Evolutionary conservation across 2,113 vertebrate species (phyloP).

Genomic region (Nesogale talazaci): DNA sequence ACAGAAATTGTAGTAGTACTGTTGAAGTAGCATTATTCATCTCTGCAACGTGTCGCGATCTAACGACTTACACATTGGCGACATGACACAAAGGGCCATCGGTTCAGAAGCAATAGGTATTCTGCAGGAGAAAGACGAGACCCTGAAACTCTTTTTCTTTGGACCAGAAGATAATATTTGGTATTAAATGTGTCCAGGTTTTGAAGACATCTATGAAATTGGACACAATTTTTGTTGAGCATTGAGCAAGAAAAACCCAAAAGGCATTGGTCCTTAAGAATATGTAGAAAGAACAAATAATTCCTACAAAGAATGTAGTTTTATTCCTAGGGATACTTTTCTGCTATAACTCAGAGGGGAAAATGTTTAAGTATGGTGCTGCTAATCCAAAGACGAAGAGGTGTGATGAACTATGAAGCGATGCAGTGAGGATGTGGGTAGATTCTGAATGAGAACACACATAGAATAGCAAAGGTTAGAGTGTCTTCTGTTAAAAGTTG

Average conservation of each 20-base stretch:
- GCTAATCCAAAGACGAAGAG: not conserved
- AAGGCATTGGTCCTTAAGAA: not conserved
- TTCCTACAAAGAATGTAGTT: not conserved
- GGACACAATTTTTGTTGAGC: not conserved
- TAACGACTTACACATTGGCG: too few species aligned
- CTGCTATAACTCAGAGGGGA: not conserved
- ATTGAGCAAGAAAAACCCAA: not conserved
- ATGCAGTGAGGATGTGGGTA: too few species aligned
- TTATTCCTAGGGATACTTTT: not conserved
- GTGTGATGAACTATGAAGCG: too few species aligned
- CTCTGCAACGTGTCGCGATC: too few species aligned
- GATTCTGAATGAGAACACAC: not conserved
- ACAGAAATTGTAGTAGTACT: too few species aligned
- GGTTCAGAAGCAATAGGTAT: too few species aligned
- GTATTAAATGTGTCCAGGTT: not conserved
- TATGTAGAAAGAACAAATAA: not conserved
- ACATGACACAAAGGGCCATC: too few species aligned
- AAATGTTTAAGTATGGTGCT: not conserved
- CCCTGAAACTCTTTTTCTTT: not conserved
- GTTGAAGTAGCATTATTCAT: too few species aligned
- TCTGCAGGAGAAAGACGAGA: not conserved
- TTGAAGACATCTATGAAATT: not conserved
- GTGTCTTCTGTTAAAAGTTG: not conserved
- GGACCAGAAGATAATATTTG: not conserved
- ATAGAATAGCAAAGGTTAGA: not conserved